A percentile compares a stretch with the other conserved stretches of the same genome.
phyloP scores from a whole-genome alignment of 2,113 vertebrate species.

The Apodemus speciosus region DNA sequence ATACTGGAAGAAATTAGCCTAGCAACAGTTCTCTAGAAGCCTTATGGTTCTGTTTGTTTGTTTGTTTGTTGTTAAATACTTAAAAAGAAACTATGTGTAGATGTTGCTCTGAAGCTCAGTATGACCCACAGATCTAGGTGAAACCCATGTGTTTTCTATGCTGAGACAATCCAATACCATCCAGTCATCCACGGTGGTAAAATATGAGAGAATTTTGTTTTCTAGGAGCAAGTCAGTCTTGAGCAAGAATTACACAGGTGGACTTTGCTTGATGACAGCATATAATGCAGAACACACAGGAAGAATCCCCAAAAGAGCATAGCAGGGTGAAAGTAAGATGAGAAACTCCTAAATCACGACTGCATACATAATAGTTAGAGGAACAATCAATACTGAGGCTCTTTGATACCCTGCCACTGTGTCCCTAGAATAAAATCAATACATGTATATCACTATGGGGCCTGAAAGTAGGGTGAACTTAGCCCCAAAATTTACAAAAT shows the following conservation, averaged over 20 bases:
- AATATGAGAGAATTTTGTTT: neutral
- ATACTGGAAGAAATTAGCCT: neutral
- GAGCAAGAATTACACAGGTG: neutral
- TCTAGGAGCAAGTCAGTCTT: constrained; percentile 5
- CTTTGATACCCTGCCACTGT: neutral
- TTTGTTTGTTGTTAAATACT: too few species aligned
- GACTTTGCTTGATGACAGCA: neutral
- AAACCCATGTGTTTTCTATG: neutral
- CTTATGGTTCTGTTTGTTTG: neutral
- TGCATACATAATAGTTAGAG: neutral
- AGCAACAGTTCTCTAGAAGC: neutral
- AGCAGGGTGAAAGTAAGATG: neutral
- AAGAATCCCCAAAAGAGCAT: neutral
- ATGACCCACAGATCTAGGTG: neutral
- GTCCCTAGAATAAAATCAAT: neutral
- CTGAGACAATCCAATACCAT: neutral
- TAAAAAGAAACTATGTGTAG: neutral
- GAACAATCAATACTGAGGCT: neutral
- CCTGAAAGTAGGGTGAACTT: neutral
- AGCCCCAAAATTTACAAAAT: neutral
- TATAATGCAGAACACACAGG: neutral
- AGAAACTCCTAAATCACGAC: neutral
- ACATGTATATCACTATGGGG: neutral
- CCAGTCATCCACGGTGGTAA: neutral
- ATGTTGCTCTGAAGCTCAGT: neutral